phyloP scores from a whole-genome alignment of 2,888 invertebrate genomes.

The Bhutanitis thaidina region DNA sequence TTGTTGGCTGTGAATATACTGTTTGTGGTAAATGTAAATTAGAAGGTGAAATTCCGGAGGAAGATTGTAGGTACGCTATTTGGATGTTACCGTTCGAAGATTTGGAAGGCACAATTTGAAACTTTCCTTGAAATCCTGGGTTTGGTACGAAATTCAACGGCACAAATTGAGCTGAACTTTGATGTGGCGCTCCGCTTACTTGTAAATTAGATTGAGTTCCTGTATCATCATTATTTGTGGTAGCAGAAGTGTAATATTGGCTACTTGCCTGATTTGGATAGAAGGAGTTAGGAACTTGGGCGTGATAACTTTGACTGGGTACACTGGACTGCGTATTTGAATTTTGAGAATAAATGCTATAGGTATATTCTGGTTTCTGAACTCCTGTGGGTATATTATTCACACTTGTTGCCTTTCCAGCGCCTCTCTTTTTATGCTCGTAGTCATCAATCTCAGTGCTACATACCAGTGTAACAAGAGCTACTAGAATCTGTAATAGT shows the following conservation, averaged over 20 bases:
- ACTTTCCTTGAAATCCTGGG: constrained; percentile 68
- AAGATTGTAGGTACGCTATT: constrained; percentile 55
- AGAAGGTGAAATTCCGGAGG: constrained; percentile 40
- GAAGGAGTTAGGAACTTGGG: constrained; percentile 58
- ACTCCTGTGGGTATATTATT: constrained; percentile 66
- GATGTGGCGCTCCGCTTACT: constrained; percentile 27
- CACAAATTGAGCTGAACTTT: constrained; percentile 52
- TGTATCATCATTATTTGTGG: constrained; percentile 35
- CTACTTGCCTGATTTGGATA: constrained; percentile 57
- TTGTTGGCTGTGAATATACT: constrained; percentile 32
- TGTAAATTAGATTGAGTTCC: constrained; percentile 30
- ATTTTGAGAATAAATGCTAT: constrained; percentile 56
- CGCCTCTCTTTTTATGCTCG: constrained; percentile 70
- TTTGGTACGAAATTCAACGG: constrained; percentile 63
- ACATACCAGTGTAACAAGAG: constrained; percentile 52
- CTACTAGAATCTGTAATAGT: constrained; percentile 55
- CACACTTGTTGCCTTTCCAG: constrained; percentile 52
- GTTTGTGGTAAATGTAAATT: constrained; percentile 49
- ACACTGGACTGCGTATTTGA: constrained; percentile 38
- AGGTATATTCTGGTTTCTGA: constrained; percentile 70
- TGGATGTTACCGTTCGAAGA: constrained; percentile 53
- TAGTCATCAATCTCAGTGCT: constrained; percentile 60
- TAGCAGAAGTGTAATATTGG: constrained; percentile 53
- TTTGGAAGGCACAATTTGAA: constrained; percentile 62
- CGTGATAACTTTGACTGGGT: constrained; percentile 46